Percentiles rank a stretch among this genome's conserved stretches.
Conservation (phyloP, 2,797 vertebrate species). For the Netta rufina region DNA sequence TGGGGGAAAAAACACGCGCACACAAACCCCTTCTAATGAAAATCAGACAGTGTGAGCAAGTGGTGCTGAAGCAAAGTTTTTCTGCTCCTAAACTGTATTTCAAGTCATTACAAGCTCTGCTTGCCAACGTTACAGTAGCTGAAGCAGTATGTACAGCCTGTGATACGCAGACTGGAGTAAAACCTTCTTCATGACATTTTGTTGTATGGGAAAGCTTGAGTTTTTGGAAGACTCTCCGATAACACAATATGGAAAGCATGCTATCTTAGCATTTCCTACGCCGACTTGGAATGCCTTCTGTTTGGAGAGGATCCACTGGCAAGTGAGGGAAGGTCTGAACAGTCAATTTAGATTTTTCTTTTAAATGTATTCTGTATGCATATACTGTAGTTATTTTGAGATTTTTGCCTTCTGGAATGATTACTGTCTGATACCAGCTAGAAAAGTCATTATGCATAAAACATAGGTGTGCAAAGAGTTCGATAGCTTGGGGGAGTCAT, state of each 20-base stretch:
- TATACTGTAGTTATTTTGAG: slow-evolving; percentile 85
- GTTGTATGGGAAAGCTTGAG: slow-evolving; percentile 77
- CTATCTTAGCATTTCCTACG: slow-evolving; percentile 80
- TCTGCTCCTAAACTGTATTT: slow-evolving; percentile 69
- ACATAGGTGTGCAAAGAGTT: slow-evolving; percentile 78
- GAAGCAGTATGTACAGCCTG: slow-evolving; percentile 68
- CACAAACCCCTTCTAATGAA: slow-evolving; percentile 44
- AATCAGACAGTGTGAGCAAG: slow-evolving; percentile 52
- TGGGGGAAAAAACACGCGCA: background rate
- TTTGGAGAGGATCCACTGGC: slow-evolving; percentile 82
- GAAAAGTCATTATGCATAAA: slow-evolving; percentile 81
- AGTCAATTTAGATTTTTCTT: slow-evolving; percentile 83
- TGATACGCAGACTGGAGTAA: slow-evolving; percentile 75
- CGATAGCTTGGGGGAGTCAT: slow-evolving; percentile 60
- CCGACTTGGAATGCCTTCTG: slow-evolving; percentile 80
- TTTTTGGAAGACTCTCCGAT: slow-evolving; percentile 77
- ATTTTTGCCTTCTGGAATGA: slow-evolving; percentile 85
- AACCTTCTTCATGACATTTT: slow-evolving; percentile 79
- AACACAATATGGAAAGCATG: slow-evolving; percentile 80
- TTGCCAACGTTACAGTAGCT: slow-evolving; percentile 65
- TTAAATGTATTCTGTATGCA: slow-evolving; percentile 84
- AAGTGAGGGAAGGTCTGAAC: slow-evolving; percentile 82
- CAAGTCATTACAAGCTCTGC: slow-evolving; percentile 62
- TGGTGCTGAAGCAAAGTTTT: slow-evolving; percentile 60
- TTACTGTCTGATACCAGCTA: slow-evolving; percentile 82